Evolutionary conservation across 2,113 vertebrate species (phyloP), one percentile per base, ranked within the genome.

Genomic region (Gymnocephalus cernua): DNA sequence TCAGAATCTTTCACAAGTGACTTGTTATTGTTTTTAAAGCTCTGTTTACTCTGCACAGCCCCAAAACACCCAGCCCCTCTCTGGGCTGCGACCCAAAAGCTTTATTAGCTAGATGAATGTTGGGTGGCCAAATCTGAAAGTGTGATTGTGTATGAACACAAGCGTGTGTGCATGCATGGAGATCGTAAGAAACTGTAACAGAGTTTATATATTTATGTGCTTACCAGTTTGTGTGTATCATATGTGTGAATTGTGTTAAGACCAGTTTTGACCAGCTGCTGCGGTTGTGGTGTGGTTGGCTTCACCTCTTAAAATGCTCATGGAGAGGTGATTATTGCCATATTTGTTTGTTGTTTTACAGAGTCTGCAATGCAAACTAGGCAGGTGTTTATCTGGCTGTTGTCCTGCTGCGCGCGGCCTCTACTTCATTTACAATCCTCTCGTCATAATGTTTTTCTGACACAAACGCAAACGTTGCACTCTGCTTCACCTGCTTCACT

Each of bases 21-120:
- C 68, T 85, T 88, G 86, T 88, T 91, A 87, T 91, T 87, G 77
- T 91, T 91, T 91, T 92, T 84, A 90, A 87, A 90, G 89, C 80
- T 85, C 80, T 89, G 88, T 93, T 92, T 94, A 91, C 90, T 80
- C 69, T 82, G 70, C 71, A 47, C 54, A 77, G 66, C 68, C 74
- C 38, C 74, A 58, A 21, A 25, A 78, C 80, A 85, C 51, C 21
- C 23, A 83, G 79, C 47, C 64, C 63, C 65, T 70, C 79, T 87
- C 87, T 84, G 90, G 92, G 90, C 92, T 51, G 71, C 16, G 8
- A 44, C 74, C 90, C 88, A 91, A 89, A 71, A 70, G 27, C 86
- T 93, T 93, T 93, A 90, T 88, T 83, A 87, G 74, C 83, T 72
- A n/a, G 63, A 79, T 76, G 64, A 89, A 65, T 78, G 85, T 72